Evolutionary conservation across 2,113 vertebrate genomes (phyloP).

Genomic region (Hippopotamus amphibius): DNA sequence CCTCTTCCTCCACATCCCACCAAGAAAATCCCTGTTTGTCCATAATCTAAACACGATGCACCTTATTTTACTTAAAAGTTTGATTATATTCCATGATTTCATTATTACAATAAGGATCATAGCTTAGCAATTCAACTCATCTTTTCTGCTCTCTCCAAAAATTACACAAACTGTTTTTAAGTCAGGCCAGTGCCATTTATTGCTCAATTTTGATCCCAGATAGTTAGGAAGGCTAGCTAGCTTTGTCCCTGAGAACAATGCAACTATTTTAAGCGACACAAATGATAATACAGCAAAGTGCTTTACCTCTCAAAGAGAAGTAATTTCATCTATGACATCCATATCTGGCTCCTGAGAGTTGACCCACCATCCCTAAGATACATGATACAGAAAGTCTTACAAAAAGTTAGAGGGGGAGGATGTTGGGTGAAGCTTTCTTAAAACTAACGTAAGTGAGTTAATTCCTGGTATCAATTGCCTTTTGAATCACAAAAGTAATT

Average conservation of each 20-base stretch:
- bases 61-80: constrained; percentile 12
- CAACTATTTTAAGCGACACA: background rate
- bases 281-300: background rate
- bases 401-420: background rate
- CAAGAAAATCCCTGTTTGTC: background rate
- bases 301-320: background rate
- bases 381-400: background rate
- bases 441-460: background rate
- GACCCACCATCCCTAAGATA: background rate
- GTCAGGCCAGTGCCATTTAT: background rate
- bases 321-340: background rate
- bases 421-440: background rate
- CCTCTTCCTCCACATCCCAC: constrained; percentile 17
- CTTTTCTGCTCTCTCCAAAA: constrained; percentile 29
- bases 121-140: background rate
- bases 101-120: constrained; percentile 5
- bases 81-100: background rate
- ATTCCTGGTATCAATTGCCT: background rate
- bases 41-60: background rate
- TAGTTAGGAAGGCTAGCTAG: constrained; percentile 33
- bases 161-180: constrained; percentile 16
- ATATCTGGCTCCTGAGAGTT: background rate
- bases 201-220: background rate
- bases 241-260: background rate
- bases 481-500: constrained; percentile 44